Conservation (phyloP, 2,888 invertebrate species). For the Galerucella calmariensis region DNA sequence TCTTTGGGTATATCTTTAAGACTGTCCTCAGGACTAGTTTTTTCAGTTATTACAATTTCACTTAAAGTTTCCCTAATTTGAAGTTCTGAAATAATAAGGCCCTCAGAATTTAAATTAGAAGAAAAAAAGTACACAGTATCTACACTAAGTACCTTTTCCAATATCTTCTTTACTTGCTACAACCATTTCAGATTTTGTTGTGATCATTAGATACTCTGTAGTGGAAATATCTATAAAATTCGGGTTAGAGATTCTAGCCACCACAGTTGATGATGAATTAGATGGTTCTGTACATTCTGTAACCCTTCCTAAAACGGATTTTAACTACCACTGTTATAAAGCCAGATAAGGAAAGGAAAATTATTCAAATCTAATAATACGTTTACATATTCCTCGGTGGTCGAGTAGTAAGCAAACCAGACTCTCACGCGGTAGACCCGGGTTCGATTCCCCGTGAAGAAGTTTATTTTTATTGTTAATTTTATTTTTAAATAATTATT, state of each 20-base stretch:
- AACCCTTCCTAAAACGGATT: constrained; percentile 30
- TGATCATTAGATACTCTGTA: neutral
- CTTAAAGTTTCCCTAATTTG: constrained; percentile 2
- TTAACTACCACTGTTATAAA: neutral
- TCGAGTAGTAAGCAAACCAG: too few species aligned
- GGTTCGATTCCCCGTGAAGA: too few species aligned
- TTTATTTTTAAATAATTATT: too few species aligned
- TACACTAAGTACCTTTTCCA: neutral
- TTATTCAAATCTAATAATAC: too few species aligned
- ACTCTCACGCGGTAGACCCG: too few species aligned
- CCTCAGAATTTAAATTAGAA: neutral
- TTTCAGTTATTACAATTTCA: constrained; percentile 10
- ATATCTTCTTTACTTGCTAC: constrained; percentile 2
- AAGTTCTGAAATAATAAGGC: neutral
- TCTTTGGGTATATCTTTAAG: constrained; percentile 2
- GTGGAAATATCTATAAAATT: neutral
- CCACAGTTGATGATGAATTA: constrained; percentile 30
- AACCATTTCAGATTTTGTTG: neutral
- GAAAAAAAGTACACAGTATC: neutral
- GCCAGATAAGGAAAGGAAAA: too few species aligned
- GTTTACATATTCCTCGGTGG: too few species aligned
- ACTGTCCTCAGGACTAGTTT: constrained; percentile 5
- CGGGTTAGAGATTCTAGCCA: constrained; percentile 22
- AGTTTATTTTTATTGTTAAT: too few species aligned
- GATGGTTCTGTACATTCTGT: constrained; percentile 49